A percentile compares a stretch with the other conserved stretches of the same genome.
These are phyloP conservation scores for Dolomedes plantarius DNA, from an alignment of 2,888 invertebrate genomes.

Conservation along the genomic window DNA sequence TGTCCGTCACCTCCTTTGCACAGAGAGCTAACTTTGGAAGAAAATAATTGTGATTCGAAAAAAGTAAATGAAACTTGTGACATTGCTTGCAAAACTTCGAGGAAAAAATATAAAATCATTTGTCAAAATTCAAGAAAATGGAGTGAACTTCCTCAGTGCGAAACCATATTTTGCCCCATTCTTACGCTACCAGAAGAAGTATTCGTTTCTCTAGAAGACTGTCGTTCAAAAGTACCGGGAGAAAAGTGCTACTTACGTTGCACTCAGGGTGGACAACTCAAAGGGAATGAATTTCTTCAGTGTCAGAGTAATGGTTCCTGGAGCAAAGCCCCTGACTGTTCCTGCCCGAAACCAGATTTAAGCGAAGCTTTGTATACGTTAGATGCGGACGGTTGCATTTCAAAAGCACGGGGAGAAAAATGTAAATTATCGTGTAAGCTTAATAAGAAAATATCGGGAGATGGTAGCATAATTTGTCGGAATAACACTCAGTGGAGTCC, in stretches of 20 bases:
- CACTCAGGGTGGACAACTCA: background rate
- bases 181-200: background rate
- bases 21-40: background rate
- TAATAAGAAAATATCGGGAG: background rate
- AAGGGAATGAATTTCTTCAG: background rate
- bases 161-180: background rate
- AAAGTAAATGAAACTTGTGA: background rate
- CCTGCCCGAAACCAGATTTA: slow-evolving; percentile 13
- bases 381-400: background rate
- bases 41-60: slow-evolving; percentile 6
- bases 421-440: background rate
- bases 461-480: background rate
- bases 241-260: background rate
- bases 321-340: background rate
- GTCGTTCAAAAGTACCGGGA: background rate
- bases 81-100: background rate
- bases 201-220: background rate
- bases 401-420: background rate
- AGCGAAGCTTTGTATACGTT: background rate
- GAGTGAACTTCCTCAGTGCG: background rate
- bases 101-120: background rate
- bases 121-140: slow-evolving; percentile 15
- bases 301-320: background rate
- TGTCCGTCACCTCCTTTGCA: slow-evolving; percentile 14
- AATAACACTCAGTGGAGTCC: slow-evolving; percentile 18